A percentile compares a stretch with the other conserved stretches of the same genome.
Evolutionary conservation across 2,113 vertebrate species (phyloP).

Genomic region (Heterochromis multidens): DNA sequence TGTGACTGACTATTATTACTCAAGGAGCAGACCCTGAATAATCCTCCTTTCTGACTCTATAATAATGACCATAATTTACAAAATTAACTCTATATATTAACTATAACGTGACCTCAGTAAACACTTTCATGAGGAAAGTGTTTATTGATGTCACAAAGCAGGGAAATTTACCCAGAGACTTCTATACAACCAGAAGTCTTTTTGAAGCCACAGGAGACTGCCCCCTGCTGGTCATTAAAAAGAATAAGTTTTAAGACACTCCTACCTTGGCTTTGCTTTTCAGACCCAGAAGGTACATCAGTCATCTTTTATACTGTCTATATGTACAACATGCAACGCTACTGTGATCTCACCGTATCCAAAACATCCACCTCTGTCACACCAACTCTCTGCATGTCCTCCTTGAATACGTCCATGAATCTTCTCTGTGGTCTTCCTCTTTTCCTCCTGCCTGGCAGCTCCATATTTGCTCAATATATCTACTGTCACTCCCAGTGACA

Average conservation of each 20-base stretch:
- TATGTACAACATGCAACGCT: neutral
- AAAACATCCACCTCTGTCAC: neutral
- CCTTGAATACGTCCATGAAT: accelerated
- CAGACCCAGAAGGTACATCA: neutral
- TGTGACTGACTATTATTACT: neutral
- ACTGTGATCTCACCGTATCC: neutral
- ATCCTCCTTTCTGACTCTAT: neutral
- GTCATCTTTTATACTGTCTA: neutral
- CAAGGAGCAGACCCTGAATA: neutral
- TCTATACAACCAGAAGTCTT: no score
- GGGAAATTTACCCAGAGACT: no score
- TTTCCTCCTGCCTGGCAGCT: neutral
- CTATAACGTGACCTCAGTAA: neutral
- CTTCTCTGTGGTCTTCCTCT: neutral
- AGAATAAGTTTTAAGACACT: neutral
- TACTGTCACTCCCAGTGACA: neutral
- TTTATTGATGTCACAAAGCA: neutral
- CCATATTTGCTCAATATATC: neutral
- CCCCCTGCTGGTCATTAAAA: neutral
- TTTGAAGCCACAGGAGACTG: no score
- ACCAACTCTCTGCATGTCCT: neutral
- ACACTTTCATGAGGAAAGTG: neutral
- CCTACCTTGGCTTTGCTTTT: neutral
- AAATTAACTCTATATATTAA: neutral
- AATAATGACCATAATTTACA: neutral